These are phyloP conservation scores for Eugnorisma glareosa DNA, from an alignment of 2,888 invertebrate species.

Conservation along the genomic window DNA sequence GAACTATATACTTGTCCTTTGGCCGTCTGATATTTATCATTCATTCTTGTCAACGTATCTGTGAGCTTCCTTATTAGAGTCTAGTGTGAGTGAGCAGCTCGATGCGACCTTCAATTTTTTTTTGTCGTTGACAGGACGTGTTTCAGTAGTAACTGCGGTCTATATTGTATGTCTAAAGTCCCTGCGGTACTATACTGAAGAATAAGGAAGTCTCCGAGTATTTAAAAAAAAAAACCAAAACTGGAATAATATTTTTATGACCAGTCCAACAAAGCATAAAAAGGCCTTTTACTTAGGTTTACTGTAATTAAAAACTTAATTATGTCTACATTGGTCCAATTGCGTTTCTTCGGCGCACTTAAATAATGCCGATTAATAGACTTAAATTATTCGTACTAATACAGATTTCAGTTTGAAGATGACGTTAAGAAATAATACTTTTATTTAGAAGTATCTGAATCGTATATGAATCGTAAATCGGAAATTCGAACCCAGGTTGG, in stretches of 20 bases:
- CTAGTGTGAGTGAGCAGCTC: neutral
- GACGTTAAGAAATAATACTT: no score
- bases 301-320: neutral
- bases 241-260: neutral
- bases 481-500: no score
- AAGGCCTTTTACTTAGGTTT: neutral
- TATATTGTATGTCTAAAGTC: neutral
- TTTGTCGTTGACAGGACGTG: slow-evolving; percentile 2
- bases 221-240: neutral
- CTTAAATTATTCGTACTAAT: no score
- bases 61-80: slow-evolving; percentile 32
- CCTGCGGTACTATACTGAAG: neutral
- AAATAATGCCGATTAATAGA: no score
- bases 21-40: slow-evolving; percentile 41
- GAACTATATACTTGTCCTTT: slow-evolving; percentile 62
- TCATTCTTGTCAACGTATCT: slow-evolving; percentile 9
- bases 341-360: no score
- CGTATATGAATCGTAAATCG: no score
- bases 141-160: neutral
- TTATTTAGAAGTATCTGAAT: no score
- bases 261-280: neutral
- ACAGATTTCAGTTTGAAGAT: no score
- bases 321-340: no score
- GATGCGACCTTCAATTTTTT: neutral
- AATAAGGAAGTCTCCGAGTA: neutral